Percentiles rank a stretch among this genome's conserved stretches.
phyloP scores from a whole-genome alignment of 2,797 vertebrate genomes.

The Etheostoma nigrum region DNA sequence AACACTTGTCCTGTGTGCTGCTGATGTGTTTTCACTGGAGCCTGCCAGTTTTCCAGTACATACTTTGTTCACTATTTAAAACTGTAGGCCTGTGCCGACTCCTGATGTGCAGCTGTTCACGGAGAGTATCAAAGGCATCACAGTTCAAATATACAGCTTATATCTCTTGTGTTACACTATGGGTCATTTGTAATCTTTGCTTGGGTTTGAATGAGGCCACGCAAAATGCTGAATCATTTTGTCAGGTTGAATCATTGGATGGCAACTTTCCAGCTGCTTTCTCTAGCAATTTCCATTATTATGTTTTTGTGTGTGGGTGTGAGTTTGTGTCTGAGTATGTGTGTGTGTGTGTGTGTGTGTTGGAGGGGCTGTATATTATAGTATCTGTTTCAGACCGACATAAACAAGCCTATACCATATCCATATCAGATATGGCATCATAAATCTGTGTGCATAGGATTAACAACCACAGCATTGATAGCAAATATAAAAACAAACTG shows the following conservation, averaged over 20 bases:
- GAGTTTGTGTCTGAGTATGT: slow-evolving; percentile 5
- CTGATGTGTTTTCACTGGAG: slow-evolving; percentile 65
- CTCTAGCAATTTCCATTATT: slow-evolving; percentile 45
- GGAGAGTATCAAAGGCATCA: slow-evolving; percentile 11
- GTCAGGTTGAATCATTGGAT: slow-evolving; percentile 68
- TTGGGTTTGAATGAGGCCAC: slow-evolving; percentile 61
- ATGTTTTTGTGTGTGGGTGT: slow-evolving; percentile 17
- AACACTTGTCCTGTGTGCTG: slow-evolving; percentile 49
- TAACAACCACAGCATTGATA: slow-evolving; percentile 10
- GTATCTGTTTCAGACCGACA: not conserved
- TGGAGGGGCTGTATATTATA: not conserved
- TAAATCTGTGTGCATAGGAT: slow-evolving; percentile 15
- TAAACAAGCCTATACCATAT: not conserved
- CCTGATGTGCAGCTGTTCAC: slow-evolving; percentile 43
- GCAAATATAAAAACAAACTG: not conserved
- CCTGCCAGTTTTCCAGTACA: slow-evolving; percentile 68
- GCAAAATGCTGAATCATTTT: slow-evolving; percentile 79
- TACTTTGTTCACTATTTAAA: slow-evolving; percentile 48
- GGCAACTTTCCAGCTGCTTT: slow-evolving; percentile 72
- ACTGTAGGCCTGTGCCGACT: slow-evolving; percentile 14
- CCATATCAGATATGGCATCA: slow-evolving; percentile 2
- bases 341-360: slow-evolving; percentile 14
- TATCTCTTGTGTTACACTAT: slow-evolving; percentile 1
- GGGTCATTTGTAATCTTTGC: slow-evolving; percentile 38
- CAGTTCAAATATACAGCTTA: slow-evolving; percentile 26